Conservation (phyloP, 2,113 vertebrate species). For the Syngnathus typhle region DNA sequence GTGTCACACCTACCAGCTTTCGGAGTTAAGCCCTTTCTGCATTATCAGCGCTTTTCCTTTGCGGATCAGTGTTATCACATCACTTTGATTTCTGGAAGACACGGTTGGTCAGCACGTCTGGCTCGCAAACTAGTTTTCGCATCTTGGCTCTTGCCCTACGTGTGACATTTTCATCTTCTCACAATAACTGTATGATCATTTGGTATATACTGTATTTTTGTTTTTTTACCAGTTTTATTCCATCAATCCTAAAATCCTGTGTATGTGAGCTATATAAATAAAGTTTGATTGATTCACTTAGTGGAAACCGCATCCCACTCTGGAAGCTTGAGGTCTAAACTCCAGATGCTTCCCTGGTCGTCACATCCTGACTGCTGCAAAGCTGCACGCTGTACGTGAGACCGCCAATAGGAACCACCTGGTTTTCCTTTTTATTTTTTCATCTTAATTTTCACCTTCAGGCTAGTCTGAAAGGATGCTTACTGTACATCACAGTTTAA, state of each 20-base stretch:
- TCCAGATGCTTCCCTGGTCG: constrained; percentile 55
- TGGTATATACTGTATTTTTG: constrained; percentile 4
- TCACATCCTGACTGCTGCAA: constrained; percentile 57
- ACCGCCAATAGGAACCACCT: constrained; percentile 58
- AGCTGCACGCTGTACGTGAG: constrained; percentile 6
- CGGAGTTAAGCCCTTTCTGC: neutral
- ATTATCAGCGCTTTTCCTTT: neutral
- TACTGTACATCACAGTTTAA: constrained; percentile 23
- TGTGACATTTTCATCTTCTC: neutral
- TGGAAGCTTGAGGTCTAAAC: constrained; percentile 33
- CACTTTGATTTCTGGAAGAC: neutral
- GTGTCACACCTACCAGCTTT: neutral
- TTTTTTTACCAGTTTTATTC: constrained; percentile 1
- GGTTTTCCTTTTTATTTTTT: constrained; percentile 30
- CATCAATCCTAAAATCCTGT: neutral
- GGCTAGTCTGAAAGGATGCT: constrained; percentile 5
- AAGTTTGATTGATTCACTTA: constrained; percentile 2
- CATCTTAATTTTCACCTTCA: constrained; percentile 17
- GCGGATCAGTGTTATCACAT: neutral
- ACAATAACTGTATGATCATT: too few relatives aligned
- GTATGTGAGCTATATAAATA: neutral
- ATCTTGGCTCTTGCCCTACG: neutral
- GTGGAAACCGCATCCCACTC: constrained; percentile 13
- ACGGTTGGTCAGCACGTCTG: neutral
- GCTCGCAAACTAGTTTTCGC: neutral